Evolutionary conservation across 2,888 invertebrate species (phyloP).

Genomic region (Minunthozetes semirufus): DNA sequence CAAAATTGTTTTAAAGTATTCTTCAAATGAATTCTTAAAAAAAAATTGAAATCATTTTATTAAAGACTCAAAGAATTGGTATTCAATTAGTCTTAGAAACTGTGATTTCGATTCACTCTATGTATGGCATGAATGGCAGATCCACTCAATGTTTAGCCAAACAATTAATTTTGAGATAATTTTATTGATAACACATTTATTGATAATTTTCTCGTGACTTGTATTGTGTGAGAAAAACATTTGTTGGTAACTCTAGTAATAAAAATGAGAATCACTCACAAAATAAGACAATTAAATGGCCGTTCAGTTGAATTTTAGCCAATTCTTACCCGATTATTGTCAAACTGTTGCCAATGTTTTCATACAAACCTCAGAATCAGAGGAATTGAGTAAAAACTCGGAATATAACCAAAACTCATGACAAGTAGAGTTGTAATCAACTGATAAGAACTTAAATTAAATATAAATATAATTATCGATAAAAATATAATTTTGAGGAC

Average conservation of each 20-base stretch:
- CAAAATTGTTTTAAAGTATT: background rate
- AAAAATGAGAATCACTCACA: background rate
- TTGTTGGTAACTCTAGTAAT: constrained; percentile 4
- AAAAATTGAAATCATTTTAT: background rate
- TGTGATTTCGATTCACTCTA: too few species aligned
- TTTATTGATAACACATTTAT: background rate
- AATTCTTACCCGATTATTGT: background rate
- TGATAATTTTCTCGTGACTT: constrained; percentile 25
- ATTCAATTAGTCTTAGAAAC: background rate
- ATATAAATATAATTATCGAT: background rate
- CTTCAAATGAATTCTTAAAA: background rate
- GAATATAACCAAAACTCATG: too few species aligned
- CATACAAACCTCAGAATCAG: background rate
- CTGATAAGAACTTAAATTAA: background rate
- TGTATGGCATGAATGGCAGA: background rate
- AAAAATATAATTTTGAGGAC: background rate
- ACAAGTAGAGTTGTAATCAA: background rate
- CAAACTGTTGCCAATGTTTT: background rate
- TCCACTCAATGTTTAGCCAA: background rate
- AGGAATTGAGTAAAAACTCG: background rate
- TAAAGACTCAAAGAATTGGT: too few species aligned
- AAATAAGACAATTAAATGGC: background rate
- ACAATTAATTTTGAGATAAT: background rate
- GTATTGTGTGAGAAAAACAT: background rate
- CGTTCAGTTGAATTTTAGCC: background rate